These are phyloP conservation scores for Hoplias malabaricus DNA, from an alignment of 2,113 vertebrate species.

Conservation along the genomic window DNA sequence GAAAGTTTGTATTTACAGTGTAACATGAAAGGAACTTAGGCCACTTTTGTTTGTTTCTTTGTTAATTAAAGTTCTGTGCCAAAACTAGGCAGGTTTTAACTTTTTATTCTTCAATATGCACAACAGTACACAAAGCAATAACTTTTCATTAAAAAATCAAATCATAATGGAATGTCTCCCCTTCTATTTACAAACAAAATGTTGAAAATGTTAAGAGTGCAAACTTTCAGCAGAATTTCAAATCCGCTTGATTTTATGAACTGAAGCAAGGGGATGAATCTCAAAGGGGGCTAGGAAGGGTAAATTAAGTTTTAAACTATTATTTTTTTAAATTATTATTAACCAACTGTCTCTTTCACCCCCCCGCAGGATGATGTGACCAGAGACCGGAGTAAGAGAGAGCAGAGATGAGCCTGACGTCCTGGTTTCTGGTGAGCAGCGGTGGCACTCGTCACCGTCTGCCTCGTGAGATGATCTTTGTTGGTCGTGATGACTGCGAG, in stretches of 20 bases:
- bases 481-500: conserved; percentile 97
- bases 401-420: conserved; percentile 95
- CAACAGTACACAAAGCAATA: no score
- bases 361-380: conserved; percentile 84
- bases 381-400: conserved; percentile 62
- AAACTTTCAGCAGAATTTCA: background rate
- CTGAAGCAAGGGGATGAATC: no score
- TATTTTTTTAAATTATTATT: background rate
- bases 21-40: no score
- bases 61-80: no score
- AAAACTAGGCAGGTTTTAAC: no score
- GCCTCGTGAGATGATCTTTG: conserved; percentile 99
- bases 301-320: background rate
- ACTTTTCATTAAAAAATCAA: background rate
- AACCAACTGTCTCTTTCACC: background rate
- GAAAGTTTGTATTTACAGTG: no score
- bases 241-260: no score
- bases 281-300: background rate
- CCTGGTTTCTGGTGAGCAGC: conserved; percentile 99
- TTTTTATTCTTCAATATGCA: no score
- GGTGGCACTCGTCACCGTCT: conserved; percentile 95
- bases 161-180: background rate
- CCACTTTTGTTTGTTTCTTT: no score
- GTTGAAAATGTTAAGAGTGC: conserved; percentile 8
- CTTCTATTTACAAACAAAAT: no score